Base-by-base conservation (phyloP, 2,888 invertebrate genomes). In the Vesta saturnalis region DNA sequence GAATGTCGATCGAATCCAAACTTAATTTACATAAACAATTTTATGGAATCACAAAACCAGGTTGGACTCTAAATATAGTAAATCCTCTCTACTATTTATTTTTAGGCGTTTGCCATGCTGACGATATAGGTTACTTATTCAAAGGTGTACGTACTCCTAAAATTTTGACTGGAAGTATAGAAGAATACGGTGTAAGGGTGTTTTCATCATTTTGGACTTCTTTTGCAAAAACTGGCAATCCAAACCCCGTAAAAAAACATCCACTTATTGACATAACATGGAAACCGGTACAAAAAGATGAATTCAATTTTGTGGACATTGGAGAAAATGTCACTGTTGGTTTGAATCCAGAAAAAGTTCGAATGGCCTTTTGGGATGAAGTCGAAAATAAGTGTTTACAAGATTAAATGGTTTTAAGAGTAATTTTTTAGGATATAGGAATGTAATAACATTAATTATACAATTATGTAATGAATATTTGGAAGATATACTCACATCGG, bases 51-150 rank as follows among this genome's bases (percentile, higher is more conserved):
- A 70, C 64, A 8, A 67, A 72, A 30, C 74, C 75, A 73, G 79
- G 79, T 80, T 71, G 68, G 52, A 5, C 19, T 60, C 1, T 22
- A 15, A 12, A 21, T 1, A 14, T 3, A 22, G 8, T 18, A 14
- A n/a, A 52, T 2, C 1, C 6, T 6, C 15, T 3, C 2, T 43
- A 2, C 2, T 43, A 43, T 49, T 15, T 16, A n/a, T 2, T 67
- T 74, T 57, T 64, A 78, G 79, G 79, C 22, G 77, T 72, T 1
- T 73, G 72, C 19, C 80, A 79, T 71, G 76, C 69, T 22, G 80
- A 80, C 68, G 80, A 80, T 10, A 56, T 80, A 16, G 76, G 76
- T 2, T 79, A 80, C 58, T 59, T 80, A 16, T 80, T 80, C 62
- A 76, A 76, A 64, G 71, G 59, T 55, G 14, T 54, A 6, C 10